Percentiles rank a stretch among this genome's conserved stretches.
These are phyloP conservation scores for Galeopsomyia nigrocyanea DNA, from an alignment of 2,888 invertebrate genomes.

Conservation along the genomic window DNA sequence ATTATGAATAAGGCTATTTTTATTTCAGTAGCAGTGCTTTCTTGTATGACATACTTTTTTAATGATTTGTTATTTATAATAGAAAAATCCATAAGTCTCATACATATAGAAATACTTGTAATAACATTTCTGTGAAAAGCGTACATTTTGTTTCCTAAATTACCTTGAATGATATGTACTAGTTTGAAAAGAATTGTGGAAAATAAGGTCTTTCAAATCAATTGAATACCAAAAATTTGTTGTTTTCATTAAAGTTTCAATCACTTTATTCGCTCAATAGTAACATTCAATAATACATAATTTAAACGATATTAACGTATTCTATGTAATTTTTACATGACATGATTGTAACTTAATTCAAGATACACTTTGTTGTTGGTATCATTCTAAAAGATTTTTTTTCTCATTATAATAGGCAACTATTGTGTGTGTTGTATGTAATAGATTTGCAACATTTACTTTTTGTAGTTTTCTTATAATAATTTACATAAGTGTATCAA, in stretches of 20 bases:
- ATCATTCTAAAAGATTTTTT: conserved; percentile 50
- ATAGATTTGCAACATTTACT: conserved; percentile 65
- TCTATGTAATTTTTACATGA: conserved; percentile 65
- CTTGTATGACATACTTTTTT: too few species aligned
- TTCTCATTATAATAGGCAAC: conserved; percentile 65
- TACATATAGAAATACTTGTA: too few species aligned
- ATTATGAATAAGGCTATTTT: too few species aligned
- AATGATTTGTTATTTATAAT: conserved; percentile 51
- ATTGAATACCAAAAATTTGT: too few species aligned
- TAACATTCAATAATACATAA: conserved; percentile 69
- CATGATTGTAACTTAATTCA: conserved; percentile 62
- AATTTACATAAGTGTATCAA: conserved; percentile 61
- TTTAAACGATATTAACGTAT: conserved; percentile 65
- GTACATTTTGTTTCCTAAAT: too few species aligned
- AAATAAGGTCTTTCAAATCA: too few species aligned
- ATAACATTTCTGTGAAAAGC: too few species aligned
- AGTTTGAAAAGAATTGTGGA: too few species aligned
- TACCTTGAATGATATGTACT: too few species aligned
- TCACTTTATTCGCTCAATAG: conserved; percentile 68
- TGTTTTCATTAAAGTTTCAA: conserved; percentile 62
- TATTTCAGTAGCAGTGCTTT: too few species aligned
- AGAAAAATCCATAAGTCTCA: conserved; percentile 55
- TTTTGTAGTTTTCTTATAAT: conserved; percentile 52
- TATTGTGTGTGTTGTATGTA: conserved; percentile 64
- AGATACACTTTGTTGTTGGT: conserved; percentile 64